Conservation (phyloP, 2,797 vertebrate species). For the Peromyscus melanophrys region DNA sequence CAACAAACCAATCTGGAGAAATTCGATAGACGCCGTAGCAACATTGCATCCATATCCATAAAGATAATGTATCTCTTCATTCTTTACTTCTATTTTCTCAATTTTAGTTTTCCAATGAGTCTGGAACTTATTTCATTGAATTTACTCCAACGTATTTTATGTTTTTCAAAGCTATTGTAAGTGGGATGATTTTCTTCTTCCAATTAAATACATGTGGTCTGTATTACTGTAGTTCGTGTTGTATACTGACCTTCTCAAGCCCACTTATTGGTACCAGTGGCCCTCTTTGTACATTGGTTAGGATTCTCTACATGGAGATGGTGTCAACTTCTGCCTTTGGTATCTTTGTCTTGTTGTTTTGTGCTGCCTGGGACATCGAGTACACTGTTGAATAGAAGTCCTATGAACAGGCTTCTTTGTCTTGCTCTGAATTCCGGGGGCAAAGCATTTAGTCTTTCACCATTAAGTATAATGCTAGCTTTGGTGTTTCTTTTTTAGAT, state of each 20-base stretch:
- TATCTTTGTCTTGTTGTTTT: constrained; percentile 38
- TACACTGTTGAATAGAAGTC: neutral
- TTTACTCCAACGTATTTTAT: neutral
- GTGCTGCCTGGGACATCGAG: constrained; percentile 6
- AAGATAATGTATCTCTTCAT: neutral
- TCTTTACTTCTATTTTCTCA: neutral
- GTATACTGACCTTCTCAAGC: neutral
- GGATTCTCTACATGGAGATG: constrained; percentile 47
- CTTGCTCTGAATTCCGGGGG: constrained; percentile 37
- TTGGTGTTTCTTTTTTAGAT: constrained; percentile 39
- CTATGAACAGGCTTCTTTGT: constrained; percentile 38
- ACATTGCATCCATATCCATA: neutral
- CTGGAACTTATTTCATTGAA: neutral
- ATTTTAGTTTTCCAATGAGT: neutral
- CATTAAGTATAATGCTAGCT: constrained; percentile 23
- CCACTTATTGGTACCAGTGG: neutral
- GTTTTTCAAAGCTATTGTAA: constrained; percentile 1
- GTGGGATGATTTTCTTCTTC: neutral
- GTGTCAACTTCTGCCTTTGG: constrained; percentile 17
- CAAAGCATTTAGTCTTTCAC: constrained; percentile 70
- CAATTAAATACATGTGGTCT: neutral
- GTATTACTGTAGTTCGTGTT: neutral
- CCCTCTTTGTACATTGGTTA: constrained; percentile 4
- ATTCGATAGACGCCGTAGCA: neutral
- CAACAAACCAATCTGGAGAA: neutral